Evolutionary conservation across 2,797 vertebrate genomes (phyloP).

Genomic region (Cynodonichthys magdalenae): DNA sequence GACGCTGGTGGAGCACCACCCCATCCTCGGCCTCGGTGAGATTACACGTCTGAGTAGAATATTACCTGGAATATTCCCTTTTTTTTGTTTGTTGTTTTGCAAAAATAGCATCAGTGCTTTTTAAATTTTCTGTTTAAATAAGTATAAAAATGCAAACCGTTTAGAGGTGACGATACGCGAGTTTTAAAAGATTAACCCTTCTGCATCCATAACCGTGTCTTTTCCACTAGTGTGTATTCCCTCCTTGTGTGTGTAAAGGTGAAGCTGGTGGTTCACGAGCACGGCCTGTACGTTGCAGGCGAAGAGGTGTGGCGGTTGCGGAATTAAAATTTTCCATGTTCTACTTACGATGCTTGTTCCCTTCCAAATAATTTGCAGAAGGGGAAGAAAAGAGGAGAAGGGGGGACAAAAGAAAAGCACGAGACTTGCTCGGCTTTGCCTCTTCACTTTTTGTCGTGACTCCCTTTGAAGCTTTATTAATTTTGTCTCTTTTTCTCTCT

Average conservation of each 20-base stretch:
- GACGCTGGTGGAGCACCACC: constrained; percentile 96
- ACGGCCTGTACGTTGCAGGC: constrained; percentile 29
- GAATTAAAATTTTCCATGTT: constrained; percentile 69
- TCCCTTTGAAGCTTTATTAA: constrained; percentile 43
- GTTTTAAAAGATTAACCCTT: background rate
- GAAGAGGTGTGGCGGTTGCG: constrained; percentile 44
- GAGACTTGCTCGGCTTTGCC: constrained; percentile 15
- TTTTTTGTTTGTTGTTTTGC: background rate
- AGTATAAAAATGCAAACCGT: too few relatives aligned
- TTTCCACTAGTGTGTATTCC: constrained; percentile 26
- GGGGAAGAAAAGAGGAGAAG: background rate
- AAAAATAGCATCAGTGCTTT: background rate
- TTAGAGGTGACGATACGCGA: background rate
- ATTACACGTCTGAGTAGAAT: background rate
- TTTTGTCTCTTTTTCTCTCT: constrained; percentile 13
- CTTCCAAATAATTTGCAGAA: constrained; percentile 33
- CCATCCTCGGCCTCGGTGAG: constrained; percentile 90
- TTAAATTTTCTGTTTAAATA: too few relatives aligned
- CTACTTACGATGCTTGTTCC: constrained; percentile 48
- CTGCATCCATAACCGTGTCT: constrained; percentile 1
- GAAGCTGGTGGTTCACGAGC: constrained; percentile 47
- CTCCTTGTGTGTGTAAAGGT: constrained; percentile 36
- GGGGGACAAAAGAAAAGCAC: constrained; percentile 1
- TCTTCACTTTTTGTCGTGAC: constrained; percentile 26
- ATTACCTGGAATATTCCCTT: background rate